A percentile compares a stretch with the other conserved stretches of the same genome.
Conservation (phyloP, 2,113 vertebrate genomes). For the Entomyzon cyanotis region DNA sequence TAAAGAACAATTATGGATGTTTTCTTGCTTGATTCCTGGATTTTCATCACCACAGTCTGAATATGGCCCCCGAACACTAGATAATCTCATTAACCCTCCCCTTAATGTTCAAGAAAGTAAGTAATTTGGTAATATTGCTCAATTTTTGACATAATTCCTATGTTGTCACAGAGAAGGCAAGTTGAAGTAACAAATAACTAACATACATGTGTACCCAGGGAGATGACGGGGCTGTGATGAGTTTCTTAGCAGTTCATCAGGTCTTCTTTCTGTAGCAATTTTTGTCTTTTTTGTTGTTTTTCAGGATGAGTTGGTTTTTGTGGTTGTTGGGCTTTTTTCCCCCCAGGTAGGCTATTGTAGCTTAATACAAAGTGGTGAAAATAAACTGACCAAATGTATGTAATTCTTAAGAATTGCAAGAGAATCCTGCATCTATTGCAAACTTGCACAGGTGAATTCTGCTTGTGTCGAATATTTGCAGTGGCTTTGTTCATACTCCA, state of each 20-base stretch:
- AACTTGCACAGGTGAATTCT: background rate
- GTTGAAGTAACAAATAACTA: background rate
- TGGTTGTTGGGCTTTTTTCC: background rate
- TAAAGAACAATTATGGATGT: constrained; percentile 95
- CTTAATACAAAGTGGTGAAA: background rate
- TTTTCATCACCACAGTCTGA: constrained; percentile 91
- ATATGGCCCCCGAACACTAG: constrained; percentile 89
- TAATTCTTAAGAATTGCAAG: background rate
- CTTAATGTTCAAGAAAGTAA: constrained; percentile 93
- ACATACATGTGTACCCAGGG: background rate
- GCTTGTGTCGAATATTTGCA: background rate
- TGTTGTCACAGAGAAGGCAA: background rate
- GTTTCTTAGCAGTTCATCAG: background rate
- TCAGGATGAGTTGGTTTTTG: background rate
- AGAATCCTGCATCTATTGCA: background rate
- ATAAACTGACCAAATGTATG: background rate
- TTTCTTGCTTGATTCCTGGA: constrained; percentile 96
- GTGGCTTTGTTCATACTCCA: background rate
- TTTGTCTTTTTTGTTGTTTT: background rate
- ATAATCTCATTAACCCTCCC: constrained; percentile 93
- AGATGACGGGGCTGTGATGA: background rate
- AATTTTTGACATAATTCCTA: background rate
- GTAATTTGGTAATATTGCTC: constrained; percentile 33
- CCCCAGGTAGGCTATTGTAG: background rate
- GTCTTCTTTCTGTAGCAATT: background rate